A percentile compares a stretch with the other conserved stretches of the same genome.
Evolutionary conservation across 2,888 invertebrate species (phyloP).

Genomic region (Enchytraeus crypticus): DNA sequence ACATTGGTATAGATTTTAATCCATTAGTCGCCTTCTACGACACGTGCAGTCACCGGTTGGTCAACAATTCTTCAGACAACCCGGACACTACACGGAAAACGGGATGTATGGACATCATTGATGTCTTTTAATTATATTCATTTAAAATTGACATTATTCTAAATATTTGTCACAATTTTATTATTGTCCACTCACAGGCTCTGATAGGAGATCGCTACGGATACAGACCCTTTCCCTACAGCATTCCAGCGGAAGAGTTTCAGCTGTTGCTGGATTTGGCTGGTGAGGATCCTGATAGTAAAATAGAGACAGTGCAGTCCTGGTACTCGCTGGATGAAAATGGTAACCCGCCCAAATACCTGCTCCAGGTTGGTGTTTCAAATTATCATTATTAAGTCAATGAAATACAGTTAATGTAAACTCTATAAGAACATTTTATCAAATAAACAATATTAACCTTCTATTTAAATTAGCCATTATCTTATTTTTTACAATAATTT

Average conservation of each 20-base stretch:
- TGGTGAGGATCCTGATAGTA: constrained; percentile 20
- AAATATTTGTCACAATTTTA: too few species aligned
- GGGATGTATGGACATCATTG: too few species aligned
- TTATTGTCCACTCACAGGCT: constrained; percentile 32
- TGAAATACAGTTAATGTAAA: too few species aligned
- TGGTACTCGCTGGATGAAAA: constrained; percentile 43
- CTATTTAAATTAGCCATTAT: constrained; percentile 17
- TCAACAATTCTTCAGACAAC: too few species aligned
- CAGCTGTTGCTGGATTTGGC: constrained; percentile 29
- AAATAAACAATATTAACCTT: background rate
- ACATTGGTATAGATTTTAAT: too few species aligned
- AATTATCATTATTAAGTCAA: too few species aligned
- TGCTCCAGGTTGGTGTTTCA: constrained; percentile 39
- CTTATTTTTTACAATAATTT: constrained; percentile 25
- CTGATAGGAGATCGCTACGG: constrained; percentile 43
- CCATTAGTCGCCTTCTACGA: too few species aligned
- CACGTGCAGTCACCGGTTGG: too few species aligned
- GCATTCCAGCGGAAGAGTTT: constrained; percentile 32
- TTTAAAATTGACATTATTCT: too few species aligned
- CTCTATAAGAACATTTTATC: too few species aligned
- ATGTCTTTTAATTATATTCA: too few species aligned
- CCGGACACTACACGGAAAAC: too few species aligned
- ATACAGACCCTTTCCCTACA: constrained; percentile 36
- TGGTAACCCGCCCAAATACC: constrained; percentile 34
- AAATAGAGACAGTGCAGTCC: constrained; percentile 30